These are phyloP conservation scores for Tolmerus cingulatus DNA, from an alignment of 2,888 invertebrate genomes.

Conservation along the genomic window DNA sequence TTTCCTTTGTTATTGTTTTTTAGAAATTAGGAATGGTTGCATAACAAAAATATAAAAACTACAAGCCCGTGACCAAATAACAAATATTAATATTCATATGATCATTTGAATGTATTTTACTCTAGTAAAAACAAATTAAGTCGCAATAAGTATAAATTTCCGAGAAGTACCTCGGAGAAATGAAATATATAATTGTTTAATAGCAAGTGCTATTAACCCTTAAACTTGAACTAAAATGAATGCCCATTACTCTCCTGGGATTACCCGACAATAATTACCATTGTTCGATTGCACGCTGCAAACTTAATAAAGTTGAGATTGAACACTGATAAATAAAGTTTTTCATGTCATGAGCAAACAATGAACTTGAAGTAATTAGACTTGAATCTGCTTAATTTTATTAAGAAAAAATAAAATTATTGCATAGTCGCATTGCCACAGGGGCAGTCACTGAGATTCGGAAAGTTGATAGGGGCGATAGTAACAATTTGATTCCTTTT, in stretches of 20 bases:
- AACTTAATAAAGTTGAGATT: neutral
- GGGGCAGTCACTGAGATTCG: neutral
- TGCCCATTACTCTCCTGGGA: neutral
- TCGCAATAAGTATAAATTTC: neutral
- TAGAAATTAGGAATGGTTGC: too few relatives aligned
- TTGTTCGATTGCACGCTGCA: neutral
- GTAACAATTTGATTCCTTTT: slow-evolving; percentile 3
- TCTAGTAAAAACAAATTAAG: neutral
- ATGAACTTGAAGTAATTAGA: neutral
- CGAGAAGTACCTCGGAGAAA: neutral
- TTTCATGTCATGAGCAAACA: neutral
- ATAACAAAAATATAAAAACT: too few relatives aligned
- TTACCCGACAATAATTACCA: neutral
- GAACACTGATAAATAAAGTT: neutral
- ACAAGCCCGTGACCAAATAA: neutral
- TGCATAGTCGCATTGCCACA: neutral
- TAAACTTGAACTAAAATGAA: neutral
- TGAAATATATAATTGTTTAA: neutral
- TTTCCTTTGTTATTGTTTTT: too few relatives aligned
- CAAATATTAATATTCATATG: neutral
- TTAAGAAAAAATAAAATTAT: neutral
- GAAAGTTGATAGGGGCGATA: neutral
- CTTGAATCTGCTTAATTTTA: neutral
- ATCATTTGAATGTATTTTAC: neutral
- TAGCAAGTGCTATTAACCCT: neutral